Conservation (phyloP, 1,140 invertebrate genomes). For the Lucilia cuprina region DNA sequence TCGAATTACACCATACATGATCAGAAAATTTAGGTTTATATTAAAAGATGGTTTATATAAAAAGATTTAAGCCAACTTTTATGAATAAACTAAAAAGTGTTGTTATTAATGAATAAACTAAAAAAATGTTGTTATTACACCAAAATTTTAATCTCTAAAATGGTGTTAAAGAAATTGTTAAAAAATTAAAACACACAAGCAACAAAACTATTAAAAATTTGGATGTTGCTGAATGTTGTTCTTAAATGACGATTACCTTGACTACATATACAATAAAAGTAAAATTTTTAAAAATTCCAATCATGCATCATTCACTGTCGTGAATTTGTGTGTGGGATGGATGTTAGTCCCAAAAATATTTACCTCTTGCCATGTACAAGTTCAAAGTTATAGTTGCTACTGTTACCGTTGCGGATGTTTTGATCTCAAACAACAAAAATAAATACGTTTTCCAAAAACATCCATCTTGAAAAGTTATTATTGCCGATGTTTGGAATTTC, state of each 20-base stretch:
- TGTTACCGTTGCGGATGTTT: not conserved
- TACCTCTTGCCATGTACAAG: not conserved
- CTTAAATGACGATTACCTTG: not conserved
- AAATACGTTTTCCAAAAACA: not conserved
- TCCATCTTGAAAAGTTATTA: conserved; percentile 27
- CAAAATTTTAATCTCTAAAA: no score
- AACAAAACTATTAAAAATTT: no score
- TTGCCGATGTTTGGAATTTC: conserved; percentile 23
- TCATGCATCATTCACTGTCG: not conserved
- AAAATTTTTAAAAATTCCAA: not conserved
- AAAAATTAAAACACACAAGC: no score
- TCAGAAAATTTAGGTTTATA: no score
- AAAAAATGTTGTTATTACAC: no score
- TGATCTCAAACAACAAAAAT: not conserved
- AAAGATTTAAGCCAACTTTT: no score
- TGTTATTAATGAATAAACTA: no score
- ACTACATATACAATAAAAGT: not conserved
- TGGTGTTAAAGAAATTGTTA: no score
- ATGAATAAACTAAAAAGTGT: no score
- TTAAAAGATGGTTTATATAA: no score
- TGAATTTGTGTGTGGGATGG: not conserved
- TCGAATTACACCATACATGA: no score
- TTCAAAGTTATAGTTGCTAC: not conserved
- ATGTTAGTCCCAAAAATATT: not conserved
- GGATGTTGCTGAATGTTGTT: no score